These are phyloP conservation scores for Pilophorus perplexus DNA, from an alignment of 2,888 invertebrate species.

Conservation along the genomic window DNA sequence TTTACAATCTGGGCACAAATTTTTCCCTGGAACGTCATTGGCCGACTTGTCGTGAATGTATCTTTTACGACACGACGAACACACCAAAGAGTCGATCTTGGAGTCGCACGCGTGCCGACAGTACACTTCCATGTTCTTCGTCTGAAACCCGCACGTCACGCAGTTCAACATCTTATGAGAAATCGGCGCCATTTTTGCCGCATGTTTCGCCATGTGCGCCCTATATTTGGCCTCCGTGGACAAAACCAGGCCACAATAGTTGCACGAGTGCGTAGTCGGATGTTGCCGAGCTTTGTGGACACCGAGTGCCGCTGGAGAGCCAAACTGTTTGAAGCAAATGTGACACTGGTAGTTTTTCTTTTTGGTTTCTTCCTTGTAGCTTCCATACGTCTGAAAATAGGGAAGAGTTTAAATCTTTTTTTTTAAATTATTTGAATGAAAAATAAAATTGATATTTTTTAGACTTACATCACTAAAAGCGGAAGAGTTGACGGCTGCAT, in stretches of 20 bases:
- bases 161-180: conserved; percentile 38
- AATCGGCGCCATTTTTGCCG: conserved; percentile 1
- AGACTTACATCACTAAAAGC: no score
- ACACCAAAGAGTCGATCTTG: conserved; percentile 38
- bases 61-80: conserved; percentile 40
- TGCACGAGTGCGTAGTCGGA: conserved; percentile 25
- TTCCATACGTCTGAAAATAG: conserved; percentile 27
- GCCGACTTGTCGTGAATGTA: conserved; percentile 26
- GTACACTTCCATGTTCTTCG: conserved; percentile 43
- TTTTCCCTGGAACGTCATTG: conserved; percentile 3
- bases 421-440: no score
- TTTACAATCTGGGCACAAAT: conserved; percentile 18
- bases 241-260: conserved; percentile 37
- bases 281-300: conserved; percentile 42
- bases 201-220: conserved; percentile 27
- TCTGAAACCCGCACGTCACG: conserved; percentile 44
- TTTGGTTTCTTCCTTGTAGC: conserved; percentile 2
- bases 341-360: conserved; percentile 41
- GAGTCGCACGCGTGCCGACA: conserved; percentile 44
- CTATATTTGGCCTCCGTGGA: conserved; percentile 40
- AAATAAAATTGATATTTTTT: no score
- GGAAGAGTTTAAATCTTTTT: no score
- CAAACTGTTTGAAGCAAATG: conserved; percentile 40
- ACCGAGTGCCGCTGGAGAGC: conserved; percentile 38
- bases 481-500: no score